phyloP scores from a whole-genome alignment of 2,113 vertebrate species.

The Pycnonotus jocosus region DNA sequence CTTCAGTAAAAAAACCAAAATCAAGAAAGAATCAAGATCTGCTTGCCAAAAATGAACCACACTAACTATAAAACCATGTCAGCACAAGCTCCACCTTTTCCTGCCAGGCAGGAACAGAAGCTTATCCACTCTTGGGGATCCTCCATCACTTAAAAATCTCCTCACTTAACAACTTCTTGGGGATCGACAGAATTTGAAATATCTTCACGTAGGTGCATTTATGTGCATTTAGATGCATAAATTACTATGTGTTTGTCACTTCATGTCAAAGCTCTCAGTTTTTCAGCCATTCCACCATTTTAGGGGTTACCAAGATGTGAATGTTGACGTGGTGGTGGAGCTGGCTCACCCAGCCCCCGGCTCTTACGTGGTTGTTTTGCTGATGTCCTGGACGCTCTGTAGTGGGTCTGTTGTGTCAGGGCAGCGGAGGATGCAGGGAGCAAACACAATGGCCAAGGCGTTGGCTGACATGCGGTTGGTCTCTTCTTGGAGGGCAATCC shows the following conservation, averaged over 20 bases:
- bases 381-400: constrained; percentile 95
- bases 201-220: neutral
- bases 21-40: neutral
- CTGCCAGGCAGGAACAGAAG: neutral
- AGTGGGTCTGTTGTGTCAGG: constrained; percentile 92
- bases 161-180: neutral
- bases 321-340: neutral
- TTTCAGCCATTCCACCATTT: neutral
- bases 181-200: neutral
- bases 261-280: neutral
- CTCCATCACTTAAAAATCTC: neutral
- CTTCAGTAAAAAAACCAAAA: neutral
- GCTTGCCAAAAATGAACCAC: neutral
- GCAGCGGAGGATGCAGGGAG: constrained; percentile 95
- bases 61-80: neutral
- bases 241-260: neutral
- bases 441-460: constrained; percentile 95
- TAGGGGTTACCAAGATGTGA: neutral
- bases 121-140: neutral
- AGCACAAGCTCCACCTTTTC: neutral
- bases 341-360: neutral
- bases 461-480: constrained; percentile 98
- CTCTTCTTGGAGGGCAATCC: constrained; percentile 92
- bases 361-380: constrained; percentile 95
- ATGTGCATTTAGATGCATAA: neutral